These are phyloP conservation scores for Mycetomoellerius zeteki DNA, from an alignment of 1,140 invertebrate genomes.

Conservation along the genomic window DNA sequence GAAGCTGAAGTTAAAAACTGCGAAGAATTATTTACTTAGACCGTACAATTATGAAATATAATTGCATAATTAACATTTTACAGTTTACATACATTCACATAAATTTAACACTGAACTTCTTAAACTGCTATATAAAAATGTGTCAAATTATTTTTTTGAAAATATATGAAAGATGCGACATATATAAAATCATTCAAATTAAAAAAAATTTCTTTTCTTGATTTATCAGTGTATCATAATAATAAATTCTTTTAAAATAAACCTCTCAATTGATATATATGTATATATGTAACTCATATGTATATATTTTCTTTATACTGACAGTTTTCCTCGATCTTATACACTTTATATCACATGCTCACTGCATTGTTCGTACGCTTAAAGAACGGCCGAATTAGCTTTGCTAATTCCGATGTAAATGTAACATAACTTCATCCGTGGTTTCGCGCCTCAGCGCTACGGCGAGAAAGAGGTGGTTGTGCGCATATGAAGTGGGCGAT, in stretches of 20 bases:
- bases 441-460: constrained; percentile 58
- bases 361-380: background rate
- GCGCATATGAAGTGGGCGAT: constrained; percentile 53
- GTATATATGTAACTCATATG: no score
- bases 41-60: background rate
- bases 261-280: background rate
- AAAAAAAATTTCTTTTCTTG: background rate
- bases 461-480: constrained; percentile 22
- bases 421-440: constrained; percentile 83
- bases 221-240: background rate
- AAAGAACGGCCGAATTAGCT: constrained; percentile 80
- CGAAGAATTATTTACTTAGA: background rate
- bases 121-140: background rate
- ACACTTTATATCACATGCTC: background rate
- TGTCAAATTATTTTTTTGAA: background rate
- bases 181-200: background rate
- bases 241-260: background rate
- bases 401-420: constrained; percentile 85
- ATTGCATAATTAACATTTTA: background rate
- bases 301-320: background rate
- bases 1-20: background rate
- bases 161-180: background rate
- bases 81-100: background rate
- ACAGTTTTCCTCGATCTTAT: constrained; percentile 47
- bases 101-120: background rate